These are phyloP conservation scores for Diacarnus erythraeanus DNA, from an alignment of 37 sponge, comb jelly and placozoan genomes.

Conservation along the genomic window DNA sequence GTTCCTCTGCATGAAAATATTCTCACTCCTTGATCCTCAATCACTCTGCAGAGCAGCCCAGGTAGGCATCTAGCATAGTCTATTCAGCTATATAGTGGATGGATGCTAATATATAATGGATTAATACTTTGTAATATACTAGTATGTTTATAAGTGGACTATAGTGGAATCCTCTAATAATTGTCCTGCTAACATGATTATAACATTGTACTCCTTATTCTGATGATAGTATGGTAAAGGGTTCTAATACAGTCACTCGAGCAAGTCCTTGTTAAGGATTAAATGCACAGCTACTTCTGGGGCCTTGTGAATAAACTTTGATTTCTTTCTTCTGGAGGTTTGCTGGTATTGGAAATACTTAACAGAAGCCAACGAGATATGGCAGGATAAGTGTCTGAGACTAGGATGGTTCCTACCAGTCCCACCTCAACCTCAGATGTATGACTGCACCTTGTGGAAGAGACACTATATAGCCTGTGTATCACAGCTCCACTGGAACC, in stretches of 20 bases:
- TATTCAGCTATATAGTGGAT: not conserved
- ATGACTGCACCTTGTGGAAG: slow-evolving; percentile 51
- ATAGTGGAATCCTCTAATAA: no score
- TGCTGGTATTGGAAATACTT: slow-evolving; percentile 75
- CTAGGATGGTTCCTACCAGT: slow-evolving; percentile 60
- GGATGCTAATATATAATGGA: no score
- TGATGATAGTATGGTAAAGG: no score
- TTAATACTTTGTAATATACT: no score
- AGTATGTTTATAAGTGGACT: no score
- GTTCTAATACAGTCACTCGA: no score
- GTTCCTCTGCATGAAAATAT: slow-evolving; percentile 39
- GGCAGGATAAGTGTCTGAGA: slow-evolving; percentile 53
- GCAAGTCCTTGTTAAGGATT: no score
- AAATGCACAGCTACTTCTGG: no score
- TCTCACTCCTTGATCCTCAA: slow-evolving; percentile 64
- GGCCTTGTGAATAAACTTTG: no score
- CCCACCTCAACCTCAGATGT: slow-evolving; percentile 14
- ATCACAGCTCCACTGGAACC: slow-evolving; percentile 47
- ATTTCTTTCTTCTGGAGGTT: slow-evolving; percentile 33
- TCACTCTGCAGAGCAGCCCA: slow-evolving; percentile 72
- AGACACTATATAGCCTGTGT: slow-evolving; percentile 65
- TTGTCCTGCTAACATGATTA: no score
- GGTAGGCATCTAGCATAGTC: slow-evolving; percentile 31
- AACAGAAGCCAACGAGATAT: slow-evolving; percentile 41
- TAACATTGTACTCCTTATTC: no score